phyloP scores from a whole-genome alignment of 1,140 invertebrate species.

The Zaprionus africanus region DNA sequence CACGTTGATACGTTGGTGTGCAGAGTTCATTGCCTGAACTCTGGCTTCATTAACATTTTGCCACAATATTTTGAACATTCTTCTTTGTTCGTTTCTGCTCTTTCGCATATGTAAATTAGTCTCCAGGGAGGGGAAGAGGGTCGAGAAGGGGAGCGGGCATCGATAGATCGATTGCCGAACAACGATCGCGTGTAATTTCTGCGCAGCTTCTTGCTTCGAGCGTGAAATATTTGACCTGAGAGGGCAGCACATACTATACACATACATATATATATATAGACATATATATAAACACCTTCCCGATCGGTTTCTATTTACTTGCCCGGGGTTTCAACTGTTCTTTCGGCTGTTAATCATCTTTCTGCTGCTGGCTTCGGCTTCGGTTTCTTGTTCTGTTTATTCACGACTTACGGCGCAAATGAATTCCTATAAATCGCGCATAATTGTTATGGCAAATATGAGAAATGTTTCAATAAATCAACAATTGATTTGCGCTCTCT shows the following conservation, averaged over 20 bases:
- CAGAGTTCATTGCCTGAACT: slow-evolving; percentile 48
- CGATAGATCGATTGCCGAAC: slow-evolving; percentile 14
- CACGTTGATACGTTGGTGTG: slow-evolving; percentile 10
- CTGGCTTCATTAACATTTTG: slow-evolving; percentile 52
- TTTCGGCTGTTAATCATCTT: not conserved
- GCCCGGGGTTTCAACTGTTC: not conserved
- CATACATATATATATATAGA: not conserved
- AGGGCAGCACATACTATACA: not conserved
- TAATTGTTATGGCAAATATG: slow-evolving; percentile 10
- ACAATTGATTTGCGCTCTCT: not conserved
- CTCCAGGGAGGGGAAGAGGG: not conserved
- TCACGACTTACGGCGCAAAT: not conserved
- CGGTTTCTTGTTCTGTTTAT: slow-evolving; percentile 2
- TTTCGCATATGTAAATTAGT: slow-evolving; percentile 53
- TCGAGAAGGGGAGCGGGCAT: not conserved
- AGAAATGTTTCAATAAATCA: slow-evolving; percentile 9
- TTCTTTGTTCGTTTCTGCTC: slow-evolving; percentile 19
- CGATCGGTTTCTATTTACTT: not conserved
- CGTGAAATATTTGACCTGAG: slow-evolving; percentile 29
- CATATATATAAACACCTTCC: not conserved
- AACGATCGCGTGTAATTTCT: not conserved
- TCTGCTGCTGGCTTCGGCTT: not conserved
- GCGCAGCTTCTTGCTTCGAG: not conserved
- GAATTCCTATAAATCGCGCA: slow-evolving; percentile 13
- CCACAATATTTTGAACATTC: slow-evolving; percentile 28